Conservation (phyloP, 2,888 invertebrate genomes). For the Pristionchus maxplancki region DNA sequence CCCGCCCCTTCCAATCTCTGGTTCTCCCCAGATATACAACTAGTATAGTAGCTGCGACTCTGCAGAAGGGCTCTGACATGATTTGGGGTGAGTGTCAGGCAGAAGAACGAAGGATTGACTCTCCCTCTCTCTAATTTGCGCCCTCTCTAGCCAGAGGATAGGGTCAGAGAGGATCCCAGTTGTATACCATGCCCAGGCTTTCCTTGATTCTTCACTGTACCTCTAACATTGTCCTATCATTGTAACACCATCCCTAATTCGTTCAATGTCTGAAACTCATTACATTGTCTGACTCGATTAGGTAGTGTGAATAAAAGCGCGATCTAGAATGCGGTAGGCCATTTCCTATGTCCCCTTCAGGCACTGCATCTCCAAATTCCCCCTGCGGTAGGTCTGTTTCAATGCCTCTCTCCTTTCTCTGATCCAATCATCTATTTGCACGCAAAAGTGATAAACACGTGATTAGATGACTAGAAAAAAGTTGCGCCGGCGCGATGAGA, state of each 20-base stretch:
- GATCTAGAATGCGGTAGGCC: background rate
- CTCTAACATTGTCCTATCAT: too few relatives aligned
- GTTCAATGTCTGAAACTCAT: background rate
- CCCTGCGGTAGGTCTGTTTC: too few relatives aligned
- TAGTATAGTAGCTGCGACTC: background rate
- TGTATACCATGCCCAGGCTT: background rate
- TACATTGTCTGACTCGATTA: too few relatives aligned
- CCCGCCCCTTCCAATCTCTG: background rate
- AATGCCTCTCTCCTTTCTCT: background rate
- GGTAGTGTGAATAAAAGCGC: too few relatives aligned
- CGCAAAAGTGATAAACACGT: background rate
- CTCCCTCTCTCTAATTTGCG: background rate
- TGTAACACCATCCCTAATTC: too few relatives aligned
- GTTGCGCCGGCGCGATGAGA: background rate
- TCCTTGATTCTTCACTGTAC: too few relatives aligned
- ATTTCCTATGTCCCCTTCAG: too few relatives aligned
- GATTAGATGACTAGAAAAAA: conserved; percentile 24
- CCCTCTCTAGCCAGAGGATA: too few relatives aligned
- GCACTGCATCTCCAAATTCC: too few relatives aligned
- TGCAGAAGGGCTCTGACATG: background rate
- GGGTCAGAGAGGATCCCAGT: too few relatives aligned
- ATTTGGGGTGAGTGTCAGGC: background rate
- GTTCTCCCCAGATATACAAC: conserved; percentile 24
- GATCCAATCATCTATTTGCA: conserved; percentile 31
- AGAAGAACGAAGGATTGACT: too few relatives aligned